phyloP scores from a whole-genome alignment of 1,140 invertebrate species.

The Dendrolimus punctatus region DNA sequence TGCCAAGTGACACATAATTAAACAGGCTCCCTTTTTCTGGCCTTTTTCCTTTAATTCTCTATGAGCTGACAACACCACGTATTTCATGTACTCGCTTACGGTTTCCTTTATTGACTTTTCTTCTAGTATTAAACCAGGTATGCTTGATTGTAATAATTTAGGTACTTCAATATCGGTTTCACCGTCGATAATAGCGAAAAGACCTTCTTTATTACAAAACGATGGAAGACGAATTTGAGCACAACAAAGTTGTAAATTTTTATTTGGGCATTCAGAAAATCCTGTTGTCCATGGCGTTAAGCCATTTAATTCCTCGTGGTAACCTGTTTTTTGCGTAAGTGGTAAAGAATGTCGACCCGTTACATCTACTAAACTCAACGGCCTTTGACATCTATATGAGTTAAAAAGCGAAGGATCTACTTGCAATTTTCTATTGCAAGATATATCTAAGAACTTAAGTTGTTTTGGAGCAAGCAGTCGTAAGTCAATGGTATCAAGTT shows the following conservation, averaged over 20 bases:
- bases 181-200: slow-evolving; percentile 88
- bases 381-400: slow-evolving; percentile 82
- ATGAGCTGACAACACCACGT: slow-evolving; percentile 83
- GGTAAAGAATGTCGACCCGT: slow-evolving; percentile 82
- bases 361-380: slow-evolving; percentile 87
- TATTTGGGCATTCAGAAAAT: slow-evolving; percentile 88
- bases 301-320: slow-evolving; percentile 70
- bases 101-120: slow-evolving; percentile 86
- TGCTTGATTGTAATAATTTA: slow-evolving; percentile 78
- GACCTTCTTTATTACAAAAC: slow-evolving; percentile 84
- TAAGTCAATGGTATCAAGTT: slow-evolving; percentile 84
- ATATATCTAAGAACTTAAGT: slow-evolving; percentile 88
- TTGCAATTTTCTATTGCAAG: slow-evolving; percentile 85
- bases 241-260: slow-evolving; percentile 79
- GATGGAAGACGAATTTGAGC: slow-evolving; percentile 83
- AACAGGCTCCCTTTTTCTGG: slow-evolving; percentile 79
- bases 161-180: slow-evolving; percentile 80
- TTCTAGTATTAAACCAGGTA: slow-evolving; percentile 83
- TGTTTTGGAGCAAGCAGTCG: slow-evolving; percentile 83
- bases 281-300: slow-evolving; percentile 84
- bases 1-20: slow-evolving; percentile 82
- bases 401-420: slow-evolving; percentile 87
- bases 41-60: slow-evolving; percentile 82
- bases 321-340: slow-evolving; percentile 74
- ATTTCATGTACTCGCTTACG: slow-evolving; percentile 86